Evolutionary conservation across 2,113 vertebrate species (phyloP).

Genomic region (Ptychochromis oligacanthus): DNA sequence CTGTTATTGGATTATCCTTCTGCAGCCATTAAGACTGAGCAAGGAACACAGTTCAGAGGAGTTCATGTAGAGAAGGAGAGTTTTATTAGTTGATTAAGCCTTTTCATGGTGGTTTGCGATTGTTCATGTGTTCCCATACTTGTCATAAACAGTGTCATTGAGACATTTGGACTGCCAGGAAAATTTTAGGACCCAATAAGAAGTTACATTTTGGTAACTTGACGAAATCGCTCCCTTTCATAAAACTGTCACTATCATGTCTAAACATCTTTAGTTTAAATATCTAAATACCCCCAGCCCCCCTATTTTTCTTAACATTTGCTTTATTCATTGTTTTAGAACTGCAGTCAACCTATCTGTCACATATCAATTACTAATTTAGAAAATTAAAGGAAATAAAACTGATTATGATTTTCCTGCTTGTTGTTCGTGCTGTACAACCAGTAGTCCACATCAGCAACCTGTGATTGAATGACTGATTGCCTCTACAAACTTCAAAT

Average conservation of each 20-base stretch:
- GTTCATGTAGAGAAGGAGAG: not conserved
- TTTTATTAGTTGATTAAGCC: not conserved
- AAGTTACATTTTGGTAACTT: too few species aligned
- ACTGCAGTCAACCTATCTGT: not conserved
- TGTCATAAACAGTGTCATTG: not conserved
- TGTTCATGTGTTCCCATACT: not conserved
- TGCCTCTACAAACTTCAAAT: not conserved
- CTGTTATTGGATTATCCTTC: slow-evolving; percentile 7
- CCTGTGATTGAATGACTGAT: not conserved
- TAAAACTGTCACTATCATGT: not conserved
- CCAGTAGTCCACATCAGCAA: not conserved
- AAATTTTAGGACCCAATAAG: not conserved
- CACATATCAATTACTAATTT: not conserved
- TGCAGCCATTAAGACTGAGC: not conserved
- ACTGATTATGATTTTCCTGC: not conserved
- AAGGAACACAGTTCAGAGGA: not conserved
- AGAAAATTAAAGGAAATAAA: not conserved
- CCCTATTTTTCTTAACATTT: not conserved
- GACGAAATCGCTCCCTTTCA: not conserved
- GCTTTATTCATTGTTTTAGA: not conserved
- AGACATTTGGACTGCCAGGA: not conserved
- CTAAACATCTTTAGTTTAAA: not conserved
- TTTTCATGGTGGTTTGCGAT: not conserved
- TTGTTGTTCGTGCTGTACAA: not conserved
- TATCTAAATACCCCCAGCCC: too few species aligned